These are phyloP conservation scores for Dermochelys coriacea DNA, from an alignment of 2,797 vertebrate genomes.

Conservation along the genomic window DNA sequence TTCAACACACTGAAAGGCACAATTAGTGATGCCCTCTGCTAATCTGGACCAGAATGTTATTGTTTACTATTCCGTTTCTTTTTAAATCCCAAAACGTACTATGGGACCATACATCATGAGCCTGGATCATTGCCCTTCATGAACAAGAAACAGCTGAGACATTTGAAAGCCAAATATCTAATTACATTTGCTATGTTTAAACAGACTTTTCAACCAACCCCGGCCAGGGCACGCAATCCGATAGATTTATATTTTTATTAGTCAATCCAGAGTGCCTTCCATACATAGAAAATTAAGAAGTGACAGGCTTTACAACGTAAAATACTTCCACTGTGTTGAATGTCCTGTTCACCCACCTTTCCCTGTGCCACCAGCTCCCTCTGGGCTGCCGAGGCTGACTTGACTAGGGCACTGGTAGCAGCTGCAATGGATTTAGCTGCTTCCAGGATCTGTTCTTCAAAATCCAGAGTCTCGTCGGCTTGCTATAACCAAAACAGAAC, in stretches of 20 bases:
- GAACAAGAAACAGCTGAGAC: slow-evolving; percentile 19
- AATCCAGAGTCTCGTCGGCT: slow-evolving; percentile 97
- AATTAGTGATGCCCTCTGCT: neutral
- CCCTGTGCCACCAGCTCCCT: slow-evolving; percentile 98
- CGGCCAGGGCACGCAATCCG: neutral
- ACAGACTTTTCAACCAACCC: neutral
- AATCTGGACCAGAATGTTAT: neutral
- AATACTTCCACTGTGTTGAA: neutral
- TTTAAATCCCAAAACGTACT: neutral
- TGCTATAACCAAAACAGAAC: slow-evolving; percentile 87
- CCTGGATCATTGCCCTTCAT: neutral
- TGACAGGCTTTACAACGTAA: fast-evolving
- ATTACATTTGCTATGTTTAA: neutral
- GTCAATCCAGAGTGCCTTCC: neutral
- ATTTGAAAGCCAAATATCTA: slow-evolving; percentile 2
- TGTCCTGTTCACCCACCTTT: slow-evolving; percentile 87
- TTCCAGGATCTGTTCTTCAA: slow-evolving; percentile 99
- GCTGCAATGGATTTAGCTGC: slow-evolving; percentile 98
- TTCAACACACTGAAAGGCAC: neutral
- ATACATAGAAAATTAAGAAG: neutral
- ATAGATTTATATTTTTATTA: neutral
- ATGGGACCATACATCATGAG: neutral
- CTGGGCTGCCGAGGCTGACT: slow-evolving; percentile 98
- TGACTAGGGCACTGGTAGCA: slow-evolving; percentile 96
- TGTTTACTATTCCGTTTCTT: neutral